Base-by-base conservation (phyloP, 2,797 vertebrate genomes). In the Phataginus tetradactyla region DNA sequence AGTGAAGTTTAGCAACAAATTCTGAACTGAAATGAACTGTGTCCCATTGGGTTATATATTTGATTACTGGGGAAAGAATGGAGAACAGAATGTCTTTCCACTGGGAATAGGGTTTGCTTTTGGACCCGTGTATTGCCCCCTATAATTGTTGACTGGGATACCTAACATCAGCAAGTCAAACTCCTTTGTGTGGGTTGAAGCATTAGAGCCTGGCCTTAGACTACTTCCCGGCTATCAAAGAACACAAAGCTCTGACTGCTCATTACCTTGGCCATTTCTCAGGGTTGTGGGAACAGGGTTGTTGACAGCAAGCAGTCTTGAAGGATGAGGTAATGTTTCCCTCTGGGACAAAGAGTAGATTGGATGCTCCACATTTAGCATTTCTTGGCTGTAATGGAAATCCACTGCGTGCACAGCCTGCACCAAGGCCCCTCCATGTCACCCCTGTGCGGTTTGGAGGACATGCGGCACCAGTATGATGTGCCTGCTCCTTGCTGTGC, bases 311-410 rank as follows among this genome's bases (percentile, higher is more conserved):
- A 83, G 25, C 25, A 45, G 89, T 51, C 49, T 81, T 34, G 37
- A 55, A 23, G 77, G 49, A 74, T 94, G 53, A 90, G 42, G 29
- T 77, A 42, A 94, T 85, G 34, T 69, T 64, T 85, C 39, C 39
- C 51, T 77, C 79, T 78, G 18, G 80, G 55, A 68, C 53, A 53
- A 85, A 85, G 15, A 78, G 6, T 80, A 78, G 34, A n/a, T 45
- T 90, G 72, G 74, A 63, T 94, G 42, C 37, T 72, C 49, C 53
- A 85, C 71, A 72, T 37, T 71, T 42, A 94, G 55, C 29, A 1
- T 86, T 85, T 90, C 61, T 85, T 42, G 53, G 39, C 61, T 78
- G n/a, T 78, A 39, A 53, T 71, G 79, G 88, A 90, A 68, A 89
- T 20, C 39, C 39, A 68, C 42, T n/a, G 23, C 14, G 0, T 64